A percentile compares a stretch with the other conserved stretches of the same genome.
These are phyloP conservation scores for Idaea dimidiata DNA, from an alignment of 2,888 invertebrate species.

Conservation along the genomic window DNA sequence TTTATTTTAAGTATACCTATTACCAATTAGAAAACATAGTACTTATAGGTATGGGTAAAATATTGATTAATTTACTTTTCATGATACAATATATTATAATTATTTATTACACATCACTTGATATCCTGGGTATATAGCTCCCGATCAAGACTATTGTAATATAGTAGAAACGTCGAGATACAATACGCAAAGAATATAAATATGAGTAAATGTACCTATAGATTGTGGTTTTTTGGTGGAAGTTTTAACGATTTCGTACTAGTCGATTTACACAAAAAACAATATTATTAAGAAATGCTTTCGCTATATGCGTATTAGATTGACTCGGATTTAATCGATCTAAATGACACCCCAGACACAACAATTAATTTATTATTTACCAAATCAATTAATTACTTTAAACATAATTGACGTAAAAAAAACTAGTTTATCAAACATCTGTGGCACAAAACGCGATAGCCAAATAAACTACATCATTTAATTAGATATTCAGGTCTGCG, in stretches of 20 bases:
- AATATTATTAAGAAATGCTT: not conserved
- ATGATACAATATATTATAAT: too few relatives aligned
- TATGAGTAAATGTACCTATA: too few relatives aligned
- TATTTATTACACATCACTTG: too few relatives aligned
- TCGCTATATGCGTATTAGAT: not conserved
- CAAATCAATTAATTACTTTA: constrained; percentile 2
- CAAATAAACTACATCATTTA: constrained; percentile 15
- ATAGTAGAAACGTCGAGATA: too few relatives aligned
- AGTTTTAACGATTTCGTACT: too few relatives aligned
- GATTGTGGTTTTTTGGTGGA: too few relatives aligned
- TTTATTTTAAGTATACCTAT: not conserved
- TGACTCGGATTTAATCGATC: constrained; percentile 18
- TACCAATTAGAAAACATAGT: too few relatives aligned
- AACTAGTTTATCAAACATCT: constrained; percentile 13
- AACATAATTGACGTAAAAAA: constrained; percentile 19
- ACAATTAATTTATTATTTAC: not conserved
- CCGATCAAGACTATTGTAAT: too few relatives aligned
- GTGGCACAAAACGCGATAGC: constrained; percentile 10
- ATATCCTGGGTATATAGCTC: too few relatives aligned
- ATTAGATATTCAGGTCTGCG: constrained; percentile 23
- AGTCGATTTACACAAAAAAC: too few relatives aligned
- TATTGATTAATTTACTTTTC: not conserved
- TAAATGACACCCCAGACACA: not conserved
- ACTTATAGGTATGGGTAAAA: not conserved
- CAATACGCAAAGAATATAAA: too few relatives aligned